phyloP scores from a whole-genome alignment of 2,888 invertebrate species.

The Penaeus monodon region DNA sequence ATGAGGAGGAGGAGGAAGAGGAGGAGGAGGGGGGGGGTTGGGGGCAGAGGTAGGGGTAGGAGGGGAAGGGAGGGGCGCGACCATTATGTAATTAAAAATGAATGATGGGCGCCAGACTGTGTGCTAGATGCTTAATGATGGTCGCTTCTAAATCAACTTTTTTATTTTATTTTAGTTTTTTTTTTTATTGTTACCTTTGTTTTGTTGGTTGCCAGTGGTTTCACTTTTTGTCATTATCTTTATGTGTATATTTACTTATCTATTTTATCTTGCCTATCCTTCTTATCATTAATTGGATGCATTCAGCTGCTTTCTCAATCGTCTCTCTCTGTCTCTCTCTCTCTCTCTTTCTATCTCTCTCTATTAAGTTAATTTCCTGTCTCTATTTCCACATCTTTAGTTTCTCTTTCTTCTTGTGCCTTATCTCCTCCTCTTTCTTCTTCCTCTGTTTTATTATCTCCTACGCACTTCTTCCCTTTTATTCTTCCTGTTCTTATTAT shows the following conservation, averaged over 20 bases:
- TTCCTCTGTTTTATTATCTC: neutral
- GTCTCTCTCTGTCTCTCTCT: neutral
- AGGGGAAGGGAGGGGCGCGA: neutral
- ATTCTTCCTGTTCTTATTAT: neutral
- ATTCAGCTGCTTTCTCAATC: neutral
- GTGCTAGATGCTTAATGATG: no score
- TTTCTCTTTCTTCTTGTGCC: neutral
- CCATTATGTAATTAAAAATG: neutral
- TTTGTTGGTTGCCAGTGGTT: no score
- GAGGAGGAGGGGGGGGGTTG: neutral
- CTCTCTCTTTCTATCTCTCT: neutral
- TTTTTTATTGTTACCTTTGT: no score
- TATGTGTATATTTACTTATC: neutral
- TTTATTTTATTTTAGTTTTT: no score
- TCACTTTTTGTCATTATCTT: neutral
- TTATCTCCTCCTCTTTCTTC: neutral
- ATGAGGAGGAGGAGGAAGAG: neutral
- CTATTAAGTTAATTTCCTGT: neutral
- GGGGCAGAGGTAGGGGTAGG: neutral
- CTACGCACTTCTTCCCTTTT: neutral
- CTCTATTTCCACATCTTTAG: neutral
- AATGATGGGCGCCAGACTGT: neutral
- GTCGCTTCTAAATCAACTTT: no score
- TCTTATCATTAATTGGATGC: neutral
- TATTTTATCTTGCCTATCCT: neutral